phyloP scores from a whole-genome alignment of 2,888 invertebrate species.

The Agriotes lineatus region DNA sequence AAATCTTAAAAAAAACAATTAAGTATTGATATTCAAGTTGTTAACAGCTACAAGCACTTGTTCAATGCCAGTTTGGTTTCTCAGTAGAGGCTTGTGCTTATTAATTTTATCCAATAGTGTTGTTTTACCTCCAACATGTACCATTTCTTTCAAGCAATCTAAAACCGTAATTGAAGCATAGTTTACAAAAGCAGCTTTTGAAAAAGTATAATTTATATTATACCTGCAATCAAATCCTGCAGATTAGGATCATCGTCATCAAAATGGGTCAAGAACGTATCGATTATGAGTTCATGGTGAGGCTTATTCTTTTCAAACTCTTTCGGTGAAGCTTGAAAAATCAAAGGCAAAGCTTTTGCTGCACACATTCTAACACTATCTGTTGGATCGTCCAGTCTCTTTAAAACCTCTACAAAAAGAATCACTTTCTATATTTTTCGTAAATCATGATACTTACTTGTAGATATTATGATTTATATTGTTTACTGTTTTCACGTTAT shows the following conservation, averaged over 20 bases:
- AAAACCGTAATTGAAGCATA: too few relatives aligned
- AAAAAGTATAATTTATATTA: background rate
- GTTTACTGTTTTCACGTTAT: too few relatives aligned
- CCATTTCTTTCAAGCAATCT: conserved; percentile 66
- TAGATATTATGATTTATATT: too few relatives aligned
- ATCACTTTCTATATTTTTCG: too few relatives aligned
- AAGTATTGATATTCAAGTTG: background rate
- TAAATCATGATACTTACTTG: too few relatives aligned
- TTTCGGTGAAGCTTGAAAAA: conserved; percentile 70
- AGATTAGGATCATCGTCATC: conserved; percentile 83
- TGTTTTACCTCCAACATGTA: conserved; percentile 69
- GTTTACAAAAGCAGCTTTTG: conserved; percentile 6
- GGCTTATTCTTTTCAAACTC: conserved; percentile 71
- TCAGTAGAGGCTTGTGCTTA: conserved; percentile 71
- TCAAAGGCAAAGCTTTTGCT: conserved; percentile 70
- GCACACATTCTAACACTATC: conserved; percentile 77
- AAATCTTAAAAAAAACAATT: too few relatives aligned
- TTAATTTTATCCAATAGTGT: conserved; percentile 71
- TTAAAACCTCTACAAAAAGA: conserved; percentile 71
- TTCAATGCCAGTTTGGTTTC: conserved; percentile 70
- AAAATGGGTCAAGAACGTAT: conserved; percentile 83
- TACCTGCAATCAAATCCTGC: conserved; percentile 75
- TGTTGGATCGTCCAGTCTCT: conserved; percentile 83
- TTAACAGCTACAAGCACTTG: conserved; percentile 48
- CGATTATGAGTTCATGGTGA: conserved; percentile 79